These are phyloP conservation scores for Loxodonta africana DNA, from an alignment of 2,113 vertebrate species.

Conservation along the genomic window DNA sequence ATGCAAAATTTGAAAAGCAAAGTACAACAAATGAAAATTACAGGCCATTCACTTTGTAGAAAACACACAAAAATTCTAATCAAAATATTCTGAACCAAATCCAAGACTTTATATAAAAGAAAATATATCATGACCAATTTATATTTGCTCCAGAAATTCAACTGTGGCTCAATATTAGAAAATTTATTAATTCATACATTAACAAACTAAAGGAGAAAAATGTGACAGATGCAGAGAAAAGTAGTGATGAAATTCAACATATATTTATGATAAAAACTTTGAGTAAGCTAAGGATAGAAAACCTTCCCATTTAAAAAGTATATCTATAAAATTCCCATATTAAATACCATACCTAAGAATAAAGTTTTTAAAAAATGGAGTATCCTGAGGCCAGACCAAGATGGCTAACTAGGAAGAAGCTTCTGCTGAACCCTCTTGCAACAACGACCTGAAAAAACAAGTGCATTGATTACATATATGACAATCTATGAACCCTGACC, in stretches of 20 bases:
- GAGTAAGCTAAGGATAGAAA: neutral
- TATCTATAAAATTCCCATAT: neutral
- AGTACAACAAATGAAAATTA: neutral
- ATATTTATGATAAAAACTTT: neutral
- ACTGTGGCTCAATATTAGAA: neutral
- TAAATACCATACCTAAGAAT: neutral
- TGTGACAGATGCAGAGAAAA: neutral
- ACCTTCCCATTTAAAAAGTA: neutral
- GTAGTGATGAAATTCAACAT: neutral
- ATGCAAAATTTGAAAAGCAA: neutral
- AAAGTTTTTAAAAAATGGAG: neutral
- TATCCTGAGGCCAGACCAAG: no score
- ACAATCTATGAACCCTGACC: no score
- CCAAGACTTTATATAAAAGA: neutral
- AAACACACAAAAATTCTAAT: neutral
- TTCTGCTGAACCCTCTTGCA: no score
- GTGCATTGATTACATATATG: no score
- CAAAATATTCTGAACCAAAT: conserved; percentile 2
- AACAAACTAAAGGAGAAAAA: neutral
- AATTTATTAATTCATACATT: neutral
- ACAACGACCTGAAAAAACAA: no score
- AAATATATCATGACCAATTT: neutral
- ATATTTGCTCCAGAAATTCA: neutral
- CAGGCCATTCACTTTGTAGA: neutral
- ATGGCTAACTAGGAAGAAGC: no score